Percentiles rank a stretch among this genome's conserved stretches.
These are phyloP conservation scores for Campoplex capitator DNA, from an alignment of 2,888 invertebrate species.

Conservation along the genomic window DNA sequence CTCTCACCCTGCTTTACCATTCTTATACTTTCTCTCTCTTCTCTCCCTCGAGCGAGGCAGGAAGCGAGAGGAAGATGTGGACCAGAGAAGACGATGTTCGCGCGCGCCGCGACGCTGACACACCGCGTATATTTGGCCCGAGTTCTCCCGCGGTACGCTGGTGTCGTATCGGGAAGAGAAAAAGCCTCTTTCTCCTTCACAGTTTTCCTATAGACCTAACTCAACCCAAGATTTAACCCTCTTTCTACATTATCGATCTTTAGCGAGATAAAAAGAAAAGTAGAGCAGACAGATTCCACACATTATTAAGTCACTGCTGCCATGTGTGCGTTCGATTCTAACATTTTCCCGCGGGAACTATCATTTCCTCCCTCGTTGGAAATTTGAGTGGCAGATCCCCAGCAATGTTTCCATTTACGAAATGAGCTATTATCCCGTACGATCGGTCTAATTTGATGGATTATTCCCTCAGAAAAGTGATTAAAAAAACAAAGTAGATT, in stretches of 20 bases:
- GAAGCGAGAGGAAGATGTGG: conserved; percentile 77
- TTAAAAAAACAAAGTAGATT: neutral
- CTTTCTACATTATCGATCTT: neutral
- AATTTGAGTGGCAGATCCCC: neutral
- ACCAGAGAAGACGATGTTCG: conserved; percentile 70
- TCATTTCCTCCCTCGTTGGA: neutral
- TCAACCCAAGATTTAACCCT: neutral
- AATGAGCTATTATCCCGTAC: neutral
- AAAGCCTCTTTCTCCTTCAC: neutral
- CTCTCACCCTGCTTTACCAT: conserved; percentile 17
- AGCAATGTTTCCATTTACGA: neutral
- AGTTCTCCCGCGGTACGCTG: conserved; percentile 51
- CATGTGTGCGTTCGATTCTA: neutral
- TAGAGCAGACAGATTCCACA: neutral
- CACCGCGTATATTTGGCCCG: conserved; percentile 84
- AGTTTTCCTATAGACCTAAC: neutral
- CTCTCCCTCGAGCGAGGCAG: conserved; percentile 67
- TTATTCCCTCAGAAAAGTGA: neutral
- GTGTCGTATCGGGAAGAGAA: conserved; percentile 4
- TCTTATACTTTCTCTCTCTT: conserved; percentile 1
- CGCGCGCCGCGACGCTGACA: conserved; percentile 85
- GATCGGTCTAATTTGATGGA: neutral
- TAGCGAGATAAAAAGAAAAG: neutral
- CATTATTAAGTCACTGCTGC: neutral
- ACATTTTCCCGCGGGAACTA: neutral